These are phyloP conservation scores for Spialia ferax DNA, from an alignment of 2,888 invertebrate genomes.

Conservation along the genomic window DNA sequence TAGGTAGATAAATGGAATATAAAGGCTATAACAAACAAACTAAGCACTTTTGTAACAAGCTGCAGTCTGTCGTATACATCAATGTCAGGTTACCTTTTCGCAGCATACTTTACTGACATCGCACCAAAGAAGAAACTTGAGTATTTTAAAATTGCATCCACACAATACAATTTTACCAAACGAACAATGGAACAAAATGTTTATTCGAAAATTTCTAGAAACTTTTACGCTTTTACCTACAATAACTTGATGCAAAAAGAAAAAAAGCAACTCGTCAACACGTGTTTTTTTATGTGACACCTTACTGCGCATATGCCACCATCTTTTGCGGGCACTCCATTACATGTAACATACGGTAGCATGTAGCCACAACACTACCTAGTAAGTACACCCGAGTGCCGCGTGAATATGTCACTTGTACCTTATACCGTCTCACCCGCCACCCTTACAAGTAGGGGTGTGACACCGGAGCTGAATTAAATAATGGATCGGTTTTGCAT, in stretches of 20 bases:
- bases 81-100: neutral
- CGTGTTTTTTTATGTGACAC: slow-evolving; percentile 50
- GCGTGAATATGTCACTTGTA: slow-evolving; percentile 80
- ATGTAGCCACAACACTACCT: slow-evolving; percentile 66
- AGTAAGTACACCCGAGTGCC: slow-evolving; percentile 70
- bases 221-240: too few species aligned
- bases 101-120: neutral
- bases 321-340: slow-evolving; percentile 65
- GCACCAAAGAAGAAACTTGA: neutral
- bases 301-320: slow-evolving; percentile 49
- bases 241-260: neutral
- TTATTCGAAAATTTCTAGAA: neutral
- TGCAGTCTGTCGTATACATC: neutral
- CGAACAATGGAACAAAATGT: neutral
- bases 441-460: slow-evolving; percentile 55
- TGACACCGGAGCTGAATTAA: slow-evolving; percentile 62
- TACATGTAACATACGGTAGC: slow-evolving; percentile 66
- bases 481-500: slow-evolving; percentile 69
- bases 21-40: neutral
- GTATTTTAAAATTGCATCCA: neutral
- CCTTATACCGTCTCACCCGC: slow-evolving; percentile 54
- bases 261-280: slow-evolving; percentile 11
- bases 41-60: neutral
- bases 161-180: neutral
- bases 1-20: neutral